Evolutionary conservation across 2,797 vertebrate genomes (phyloP), one percentile per base, ranked within the genome.

Genomic region (Pampus argenteus): DNA sequence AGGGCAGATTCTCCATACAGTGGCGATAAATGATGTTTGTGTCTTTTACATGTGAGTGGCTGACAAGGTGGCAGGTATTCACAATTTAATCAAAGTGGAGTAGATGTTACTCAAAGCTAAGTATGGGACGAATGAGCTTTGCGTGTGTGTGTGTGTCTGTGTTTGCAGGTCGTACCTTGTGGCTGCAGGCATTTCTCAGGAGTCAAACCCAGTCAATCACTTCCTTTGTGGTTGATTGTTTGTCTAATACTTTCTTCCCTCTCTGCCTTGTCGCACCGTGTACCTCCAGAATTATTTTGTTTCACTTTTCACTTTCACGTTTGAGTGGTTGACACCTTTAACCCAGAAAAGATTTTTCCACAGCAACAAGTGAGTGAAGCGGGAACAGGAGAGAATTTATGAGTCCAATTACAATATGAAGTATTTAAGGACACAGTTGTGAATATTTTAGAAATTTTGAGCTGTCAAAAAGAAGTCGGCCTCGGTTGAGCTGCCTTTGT

Each of bases 221-320:
- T 76, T 62, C 50, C 20, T 22, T 62, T 2, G 4, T 52, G 63
- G 48, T 59, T 6, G 13, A 73, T 67, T 26, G 23, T 44, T 57
- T 26, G 51, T 69, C 47, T 67, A 60, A 49, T 72, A 40, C 54
- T 66, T 42, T 25, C 29, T 28, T 58, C 51, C 42, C 56, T 60
- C 26, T 23, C 31, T 23, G 47, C 17, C 59, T 36, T 22, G 50
- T 67, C 58, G 47, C 45, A 17, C 5, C 34, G 22, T 10, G 18
- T 25, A 23, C 59, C 49, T 11, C 3, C 63, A 65, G 25, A 63
- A 44, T 28, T 5, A 54, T 61, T 66, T 31, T 15, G 59, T 61
- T 57, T 71, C 40, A 9, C 29, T n/a, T n/a, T n/a, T n/a, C n/a
- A n/a, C n/a, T n/a, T n/a, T n/a, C n/a, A n/a, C n/a, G n/a, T n/a